These are phyloP conservation scores for Ptychoptera contaminata DNA, from an alignment of 2,888 invertebrate genomes.

Conservation along the genomic window DNA sequence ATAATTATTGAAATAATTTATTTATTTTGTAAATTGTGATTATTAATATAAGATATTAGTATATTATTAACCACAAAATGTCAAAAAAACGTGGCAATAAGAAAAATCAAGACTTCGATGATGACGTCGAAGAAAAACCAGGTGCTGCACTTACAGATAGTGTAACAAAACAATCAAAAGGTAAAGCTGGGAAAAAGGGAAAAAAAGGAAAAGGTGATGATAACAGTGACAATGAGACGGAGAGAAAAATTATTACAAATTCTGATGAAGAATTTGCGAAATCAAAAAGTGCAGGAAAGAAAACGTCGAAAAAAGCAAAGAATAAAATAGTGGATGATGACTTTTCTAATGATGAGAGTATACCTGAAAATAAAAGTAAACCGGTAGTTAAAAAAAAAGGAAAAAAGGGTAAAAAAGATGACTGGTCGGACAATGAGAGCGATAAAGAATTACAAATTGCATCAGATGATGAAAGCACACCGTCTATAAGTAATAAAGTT, in stretches of 20 bases:
- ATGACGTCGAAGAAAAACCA: conserved; percentile 33
- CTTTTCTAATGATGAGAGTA: conserved; percentile 32
- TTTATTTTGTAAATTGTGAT: no score
- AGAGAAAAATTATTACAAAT: conserved; percentile 21
- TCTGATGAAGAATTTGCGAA: conserved; percentile 29
- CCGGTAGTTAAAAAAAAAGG: conserved; percentile 19
- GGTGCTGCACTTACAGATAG: conserved; percentile 22
- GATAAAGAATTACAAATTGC: background rate
- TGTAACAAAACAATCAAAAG: conserved; percentile 32
- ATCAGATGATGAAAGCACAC: conserved; percentile 8
- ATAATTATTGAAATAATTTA: no score
- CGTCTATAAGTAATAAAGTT: conserved; percentile 6
- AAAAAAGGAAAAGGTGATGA: conserved; percentile 33
- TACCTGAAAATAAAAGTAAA: conserved; percentile 8
- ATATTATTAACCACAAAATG: conserved; percentile 29
- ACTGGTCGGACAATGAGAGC: conserved; percentile 11
- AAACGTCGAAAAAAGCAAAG: conserved; percentile 7
- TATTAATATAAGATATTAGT: no score
- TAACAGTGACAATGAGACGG: conserved; percentile 30
- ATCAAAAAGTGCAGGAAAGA: conserved; percentile 16
- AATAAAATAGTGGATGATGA: conserved; percentile 13
- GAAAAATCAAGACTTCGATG: conserved; percentile 39
- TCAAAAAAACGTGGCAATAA: conserved; percentile 43
- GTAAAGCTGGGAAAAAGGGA: conserved; percentile 30
- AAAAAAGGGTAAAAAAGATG: conserved; percentile 11